Conservation (phyloP, 2,797 vertebrate genomes). For the Channallabes apus region DNA sequence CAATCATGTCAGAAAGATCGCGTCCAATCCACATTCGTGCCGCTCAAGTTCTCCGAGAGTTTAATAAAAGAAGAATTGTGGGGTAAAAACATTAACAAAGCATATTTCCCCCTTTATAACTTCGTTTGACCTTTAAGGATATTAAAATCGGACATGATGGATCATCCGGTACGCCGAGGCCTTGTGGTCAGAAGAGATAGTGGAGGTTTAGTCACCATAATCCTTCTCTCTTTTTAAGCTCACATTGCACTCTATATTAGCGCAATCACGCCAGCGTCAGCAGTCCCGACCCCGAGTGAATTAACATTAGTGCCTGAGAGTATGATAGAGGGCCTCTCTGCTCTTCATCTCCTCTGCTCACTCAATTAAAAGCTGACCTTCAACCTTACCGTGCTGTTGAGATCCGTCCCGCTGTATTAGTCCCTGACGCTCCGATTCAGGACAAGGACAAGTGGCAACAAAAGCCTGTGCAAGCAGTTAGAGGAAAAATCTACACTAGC, state of each 20-base stretch:
- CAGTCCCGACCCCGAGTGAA: constrained; percentile 57
- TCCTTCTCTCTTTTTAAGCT: constrained; percentile 52
- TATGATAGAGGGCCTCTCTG: constrained; percentile 63
- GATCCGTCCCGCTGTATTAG: constrained; percentile 50
- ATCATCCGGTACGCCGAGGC: constrained; percentile 56
- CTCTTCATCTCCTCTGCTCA: constrained; percentile 61
- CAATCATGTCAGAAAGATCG: constrained; percentile 66
- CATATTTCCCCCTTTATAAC: constrained; percentile 69
- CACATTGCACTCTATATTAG: constrained; percentile 58
- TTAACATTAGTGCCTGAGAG: constrained; percentile 66
- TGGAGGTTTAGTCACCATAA: constrained; percentile 54
- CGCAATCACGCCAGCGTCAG: constrained; percentile 63
- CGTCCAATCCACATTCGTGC: constrained; percentile 48
- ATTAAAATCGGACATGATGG: constrained; percentile 72
- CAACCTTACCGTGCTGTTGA: constrained; percentile 56
- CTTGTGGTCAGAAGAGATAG: constrained; percentile 61
- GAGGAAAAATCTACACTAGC: not conserved
- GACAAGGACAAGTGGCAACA: constrained; percentile 18
- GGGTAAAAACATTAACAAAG: constrained; percentile 67
- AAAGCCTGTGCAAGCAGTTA: not conserved
- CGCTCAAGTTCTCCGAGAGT: constrained; percentile 48
- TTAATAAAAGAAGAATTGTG: constrained; percentile 59
- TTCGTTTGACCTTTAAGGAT: constrained; percentile 72
- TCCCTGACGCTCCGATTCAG: not conserved
- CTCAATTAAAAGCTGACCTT: constrained; percentile 76